A percentile compares a stretch with the other conserved stretches of the same genome.
Conservation (phyloP, 2,888 invertebrate genomes). For the Syrphus vitripennis region DNA sequence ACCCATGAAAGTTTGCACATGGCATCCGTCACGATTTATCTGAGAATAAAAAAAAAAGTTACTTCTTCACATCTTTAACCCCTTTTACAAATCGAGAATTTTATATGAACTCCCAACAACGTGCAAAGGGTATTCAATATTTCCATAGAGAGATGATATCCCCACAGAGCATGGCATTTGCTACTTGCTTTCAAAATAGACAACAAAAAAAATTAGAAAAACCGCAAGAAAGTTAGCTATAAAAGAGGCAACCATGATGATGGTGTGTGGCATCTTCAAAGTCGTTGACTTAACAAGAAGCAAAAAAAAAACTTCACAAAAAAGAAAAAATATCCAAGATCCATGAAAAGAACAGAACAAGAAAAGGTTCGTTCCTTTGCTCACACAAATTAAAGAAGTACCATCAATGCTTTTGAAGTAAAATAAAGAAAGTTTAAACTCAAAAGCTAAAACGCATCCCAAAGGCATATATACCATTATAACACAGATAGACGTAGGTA, state of each 20-base stretch:
- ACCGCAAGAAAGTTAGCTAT: conserved; percentile 38
- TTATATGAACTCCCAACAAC: conserved; percentile 48
- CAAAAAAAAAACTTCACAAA: conserved; percentile 5
- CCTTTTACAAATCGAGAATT: conserved; percentile 44
- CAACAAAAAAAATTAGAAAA: conserved; percentile 1
- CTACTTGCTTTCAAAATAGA: conserved; percentile 3
- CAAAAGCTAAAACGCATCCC: conserved; percentile 45
- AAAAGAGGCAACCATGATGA: conserved; percentile 24
- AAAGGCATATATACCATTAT: not conserved
- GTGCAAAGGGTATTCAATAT: conserved; percentile 58
- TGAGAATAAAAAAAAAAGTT: not conserved
- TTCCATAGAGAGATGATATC: conserved; percentile 34
- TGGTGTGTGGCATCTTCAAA: conserved; percentile 22
- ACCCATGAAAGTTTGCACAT: conserved; percentile 34
- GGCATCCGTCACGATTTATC: conserved; percentile 54
- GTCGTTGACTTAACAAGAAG: conserved; percentile 39
- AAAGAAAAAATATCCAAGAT: not conserved
- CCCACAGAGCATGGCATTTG: conserved; percentile 31
- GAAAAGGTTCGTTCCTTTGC: conserved; percentile 47
- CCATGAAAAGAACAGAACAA: conserved; percentile 17
- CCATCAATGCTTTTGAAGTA: conserved; percentile 35
- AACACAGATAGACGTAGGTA: not conserved
- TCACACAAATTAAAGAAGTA: conserved; percentile 40
- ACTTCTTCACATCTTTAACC: conserved; percentile 42
- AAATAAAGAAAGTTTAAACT: conserved; percentile 29